Evolutionary conservation across 2,888 invertebrate species (phyloP), one percentile per base, ranked within the genome.

Genomic region (Steromphala cineraria): DNA sequence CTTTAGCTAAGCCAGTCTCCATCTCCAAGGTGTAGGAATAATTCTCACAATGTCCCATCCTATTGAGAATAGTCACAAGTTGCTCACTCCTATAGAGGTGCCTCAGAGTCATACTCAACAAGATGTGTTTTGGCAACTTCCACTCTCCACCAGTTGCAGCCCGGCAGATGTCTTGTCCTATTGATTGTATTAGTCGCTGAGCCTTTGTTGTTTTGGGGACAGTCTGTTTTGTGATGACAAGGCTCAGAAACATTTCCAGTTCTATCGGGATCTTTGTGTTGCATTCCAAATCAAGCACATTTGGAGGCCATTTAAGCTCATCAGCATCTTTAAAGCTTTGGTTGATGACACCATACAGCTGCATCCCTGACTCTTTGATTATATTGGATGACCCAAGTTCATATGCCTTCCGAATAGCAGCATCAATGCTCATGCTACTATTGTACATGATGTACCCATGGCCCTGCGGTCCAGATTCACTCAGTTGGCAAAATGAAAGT

Each of bases 101-200:
- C 21, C 80, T 79, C 15, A 86, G 13, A 24, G 83, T 75, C 84
- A 84, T 83, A 71, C 80, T 24, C 13, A 86, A 13, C 13, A 83
- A 71, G 7, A 84, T 81, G 52, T 84, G 82, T 55, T 83, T 84
- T 53, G 81, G 81, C 10, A 82, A 24, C 67, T 84, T 84, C 83
- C 82, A 83, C 24, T 80, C 55, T 10, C 83, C 84, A 79, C 81
- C 79, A 36, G 82, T 83, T 17, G 78, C 86, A 56, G 82, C 85
- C n/a, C 84, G 56, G 74, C 85, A 85, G 8, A 85, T 81, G 56
- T 83, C 83, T 75, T 85, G 82, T 1, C 83, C 85, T 53, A 86
- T 78, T 2, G 83, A 83, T 17, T 13, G 46, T 7, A 82, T 82
- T n/a, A 83, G 76, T 36, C 81, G 71, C 13, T 74, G 2, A 36